Conservation (phyloP, 2,113 vertebrate genomes). For the Brachionichthys hirsutus region DNA sequence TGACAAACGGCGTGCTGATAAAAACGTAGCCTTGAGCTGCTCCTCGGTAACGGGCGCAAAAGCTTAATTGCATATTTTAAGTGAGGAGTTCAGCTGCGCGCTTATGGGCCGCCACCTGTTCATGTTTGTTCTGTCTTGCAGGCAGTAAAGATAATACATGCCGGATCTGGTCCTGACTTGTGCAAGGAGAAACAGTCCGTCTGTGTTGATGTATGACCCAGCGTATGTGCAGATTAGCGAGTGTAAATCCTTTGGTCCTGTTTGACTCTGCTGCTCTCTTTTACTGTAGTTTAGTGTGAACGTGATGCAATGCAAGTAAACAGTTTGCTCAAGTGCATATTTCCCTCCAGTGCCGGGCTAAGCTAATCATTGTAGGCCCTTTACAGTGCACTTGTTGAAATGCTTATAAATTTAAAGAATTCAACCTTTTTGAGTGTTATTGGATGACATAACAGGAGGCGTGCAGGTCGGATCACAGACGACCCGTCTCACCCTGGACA, state of each 20-base stretch:
- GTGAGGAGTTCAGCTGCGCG: constrained; percentile 26
- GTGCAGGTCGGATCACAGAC: too few species aligned
- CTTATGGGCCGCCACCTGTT: constrained; percentile 43
- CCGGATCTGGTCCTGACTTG: constrained; percentile 86
- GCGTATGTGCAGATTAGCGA: neutral
- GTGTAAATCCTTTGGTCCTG: neutral
- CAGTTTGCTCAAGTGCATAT: too few species aligned
- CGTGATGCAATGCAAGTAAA: too few species aligned
- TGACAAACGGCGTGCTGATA: neutral
- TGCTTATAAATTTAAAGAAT: too few species aligned
- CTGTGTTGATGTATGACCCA: neutral
- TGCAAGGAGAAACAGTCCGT: neutral
- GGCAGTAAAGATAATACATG: constrained; percentile 97
- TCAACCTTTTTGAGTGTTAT: too few species aligned
- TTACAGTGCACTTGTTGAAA: too few species aligned
- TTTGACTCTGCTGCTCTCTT: too few species aligned
- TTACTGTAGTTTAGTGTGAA: too few species aligned
- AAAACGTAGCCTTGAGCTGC: constrained; percentile 15
- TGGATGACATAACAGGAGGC: too few species aligned
- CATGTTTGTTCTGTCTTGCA: constrained; percentile 62
- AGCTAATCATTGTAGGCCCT: too few species aligned
- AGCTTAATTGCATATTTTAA: constrained; percentile 43
- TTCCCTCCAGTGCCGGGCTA: too few species aligned
- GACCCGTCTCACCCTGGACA: too few species aligned
- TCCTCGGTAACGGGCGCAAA: constrained; percentile 8